Conservation (phyloP, 1,140 invertebrate genomes). For the Bombus huntii region DNA sequence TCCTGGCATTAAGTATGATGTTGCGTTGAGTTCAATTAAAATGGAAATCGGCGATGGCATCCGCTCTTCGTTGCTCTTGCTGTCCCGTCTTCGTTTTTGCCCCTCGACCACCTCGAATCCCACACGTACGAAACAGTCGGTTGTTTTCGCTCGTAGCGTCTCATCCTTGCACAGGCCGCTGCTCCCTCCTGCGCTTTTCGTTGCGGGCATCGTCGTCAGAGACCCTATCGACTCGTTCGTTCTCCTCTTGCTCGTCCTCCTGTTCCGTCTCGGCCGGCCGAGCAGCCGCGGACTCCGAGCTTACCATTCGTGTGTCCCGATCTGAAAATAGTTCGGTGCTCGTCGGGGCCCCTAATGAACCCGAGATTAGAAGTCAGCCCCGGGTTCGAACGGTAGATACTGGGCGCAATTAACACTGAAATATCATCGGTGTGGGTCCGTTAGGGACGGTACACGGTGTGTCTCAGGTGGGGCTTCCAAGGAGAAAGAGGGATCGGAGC, state of each 20-base stretch:
- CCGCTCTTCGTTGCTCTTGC: not conserved
- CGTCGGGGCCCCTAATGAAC: slow-evolving; percentile 75
- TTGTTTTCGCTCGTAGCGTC: slow-evolving; percentile 53
- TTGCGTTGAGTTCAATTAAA: slow-evolving; percentile 82
- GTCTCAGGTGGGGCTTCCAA: slow-evolving; percentile 54
- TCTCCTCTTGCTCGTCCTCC: slow-evolving; percentile 13
- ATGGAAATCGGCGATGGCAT: slow-evolving; percentile 78
- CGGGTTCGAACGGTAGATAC: slow-evolving; percentile 73
- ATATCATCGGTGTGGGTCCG: slow-evolving; percentile 76
- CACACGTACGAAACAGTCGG: slow-evolving; percentile 40
- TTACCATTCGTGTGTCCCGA: slow-evolving; percentile 63
- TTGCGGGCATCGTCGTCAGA: not conserved
- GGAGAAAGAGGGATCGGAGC: slow-evolving; percentile 57
- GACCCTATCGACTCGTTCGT: slow-evolving; percentile 19
- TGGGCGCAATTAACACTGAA: slow-evolving; percentile 78
- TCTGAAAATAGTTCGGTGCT: slow-evolving; percentile 73
- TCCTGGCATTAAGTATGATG: slow-evolving; percentile 81
- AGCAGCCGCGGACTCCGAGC: not conserved
- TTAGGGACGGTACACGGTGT: slow-evolving; percentile 65
- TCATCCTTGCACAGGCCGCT: not conserved
- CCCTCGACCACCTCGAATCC: slow-evolving; percentile 22
- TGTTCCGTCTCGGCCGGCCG: slow-evolving; percentile 13
- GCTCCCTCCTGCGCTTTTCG: slow-evolving; percentile 9
- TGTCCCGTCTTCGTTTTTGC: slow-evolving; percentile 15
- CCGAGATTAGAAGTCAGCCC: slow-evolving; percentile 77